Percentiles rank a stretch among this genome's conserved stretches.
phyloP scores from a whole-genome alignment of 2,888 invertebrate genomes.

The Andrena dorsata region DNA sequence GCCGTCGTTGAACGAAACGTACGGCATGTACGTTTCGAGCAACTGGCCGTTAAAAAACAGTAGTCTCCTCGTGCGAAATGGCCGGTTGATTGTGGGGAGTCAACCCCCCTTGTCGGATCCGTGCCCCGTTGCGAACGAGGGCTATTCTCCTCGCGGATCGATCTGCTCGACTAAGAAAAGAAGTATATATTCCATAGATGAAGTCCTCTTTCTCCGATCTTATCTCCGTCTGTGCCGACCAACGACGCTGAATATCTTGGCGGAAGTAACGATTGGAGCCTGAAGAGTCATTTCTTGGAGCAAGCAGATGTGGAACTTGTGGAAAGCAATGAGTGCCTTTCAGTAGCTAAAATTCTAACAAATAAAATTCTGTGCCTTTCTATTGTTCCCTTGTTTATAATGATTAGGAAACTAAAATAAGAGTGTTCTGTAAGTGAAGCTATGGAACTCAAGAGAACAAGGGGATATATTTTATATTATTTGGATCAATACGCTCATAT shows the following conservation, averaged over 20 bases:
- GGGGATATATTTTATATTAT: too few relatives aligned
- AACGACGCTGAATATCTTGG: constrained; percentile 1
- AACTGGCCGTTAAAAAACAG: constrained; percentile 73
- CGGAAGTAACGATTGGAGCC: background rate
- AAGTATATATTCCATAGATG: background rate
- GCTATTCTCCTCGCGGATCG: constrained; percentile 70
- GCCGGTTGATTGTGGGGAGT: constrained; percentile 67
- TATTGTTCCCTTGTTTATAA: too few relatives aligned
- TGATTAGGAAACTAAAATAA: background rate
- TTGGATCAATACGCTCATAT: too few relatives aligned
- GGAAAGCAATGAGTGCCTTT: too few relatives aligned
- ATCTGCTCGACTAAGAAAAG: constrained; percentile 48
- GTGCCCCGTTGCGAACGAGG: constrained; percentile 64
- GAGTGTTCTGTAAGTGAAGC: background rate
- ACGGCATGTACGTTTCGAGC: background rate
- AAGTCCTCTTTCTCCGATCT: background rate
- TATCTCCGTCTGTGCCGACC: background rate
- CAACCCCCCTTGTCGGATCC: constrained; percentile 66
- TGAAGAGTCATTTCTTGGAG: background rate
- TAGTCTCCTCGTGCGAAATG: constrained; percentile 64
- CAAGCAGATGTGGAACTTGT: too few relatives aligned
- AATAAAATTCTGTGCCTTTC: too few relatives aligned
- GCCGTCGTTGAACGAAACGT: background rate
- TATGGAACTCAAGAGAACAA: too few relatives aligned
- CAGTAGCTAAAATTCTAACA: too few relatives aligned